Evolutionary conservation across 2,797 vertebrate species (phyloP).

Genomic region (Cynodonichthys magdalenae): DNA sequence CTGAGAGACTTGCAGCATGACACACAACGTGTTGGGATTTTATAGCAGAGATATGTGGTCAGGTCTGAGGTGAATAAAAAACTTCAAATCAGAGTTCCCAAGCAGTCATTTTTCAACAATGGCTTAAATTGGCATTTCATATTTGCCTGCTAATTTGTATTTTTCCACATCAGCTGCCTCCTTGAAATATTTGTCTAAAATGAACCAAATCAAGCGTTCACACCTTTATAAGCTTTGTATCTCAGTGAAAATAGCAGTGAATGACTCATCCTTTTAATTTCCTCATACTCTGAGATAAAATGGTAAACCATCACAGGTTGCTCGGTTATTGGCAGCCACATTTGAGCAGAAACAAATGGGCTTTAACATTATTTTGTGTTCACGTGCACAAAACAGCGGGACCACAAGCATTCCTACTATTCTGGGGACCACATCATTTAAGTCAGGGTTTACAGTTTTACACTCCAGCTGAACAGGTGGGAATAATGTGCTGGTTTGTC

Average conservation of each 20-base stretch:
- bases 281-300: constrained; percentile 13
- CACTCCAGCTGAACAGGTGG: too few relatives aligned
- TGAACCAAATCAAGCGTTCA: constrained; percentile 4
- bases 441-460: too few relatives aligned
- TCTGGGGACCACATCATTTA: too few relatives aligned
- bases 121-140: not conserved
- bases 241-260: constrained; percentile 19
- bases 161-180: not conserved
- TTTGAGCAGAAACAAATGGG: constrained; percentile 9
- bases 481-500: too few relatives aligned
- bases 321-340: constrained; percentile 27
- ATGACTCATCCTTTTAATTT: constrained; percentile 34
- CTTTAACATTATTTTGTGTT: not conserved
- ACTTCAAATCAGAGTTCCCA: not conserved
- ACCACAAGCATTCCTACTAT: too few relatives aligned
- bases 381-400: too few relatives aligned
- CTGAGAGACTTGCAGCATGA: constrained; percentile 4
- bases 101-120: not conserved
- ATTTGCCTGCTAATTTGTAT: not conserved
- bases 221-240: constrained; percentile 20
- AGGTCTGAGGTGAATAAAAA: constrained; percentile 10
- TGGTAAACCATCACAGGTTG: constrained; percentile 12
- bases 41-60: constrained; percentile 11
- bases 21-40: constrained; percentile 21
- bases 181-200: constrained; percentile 18